Evolutionary conservation across 2,113 vertebrate species (phyloP).

Genomic region (Ciconia stormi): DNA sequence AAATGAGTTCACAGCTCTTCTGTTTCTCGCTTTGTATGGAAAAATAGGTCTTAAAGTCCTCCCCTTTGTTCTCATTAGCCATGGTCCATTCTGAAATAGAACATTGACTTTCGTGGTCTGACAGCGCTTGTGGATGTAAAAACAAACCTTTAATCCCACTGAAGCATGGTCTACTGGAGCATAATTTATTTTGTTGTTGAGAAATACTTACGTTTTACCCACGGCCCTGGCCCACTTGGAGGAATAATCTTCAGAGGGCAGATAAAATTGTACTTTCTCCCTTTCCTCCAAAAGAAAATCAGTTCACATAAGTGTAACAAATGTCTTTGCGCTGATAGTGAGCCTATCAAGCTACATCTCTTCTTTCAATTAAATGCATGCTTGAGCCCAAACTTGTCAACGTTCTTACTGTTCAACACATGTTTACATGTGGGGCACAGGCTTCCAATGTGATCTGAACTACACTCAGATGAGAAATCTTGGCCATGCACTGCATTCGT

Average conservation of each 20-base stretch:
- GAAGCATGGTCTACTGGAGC: not conserved
- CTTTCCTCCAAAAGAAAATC: not conserved
- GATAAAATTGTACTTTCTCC: not conserved
- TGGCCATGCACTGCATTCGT: accelerated
- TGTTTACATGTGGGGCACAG: not conserved
- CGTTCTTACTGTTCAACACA: accelerated
- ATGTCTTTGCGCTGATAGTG: not conserved
- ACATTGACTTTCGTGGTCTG: not conserved
- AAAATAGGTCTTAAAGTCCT: constrained; percentile 41
- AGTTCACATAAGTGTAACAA: not conserved
- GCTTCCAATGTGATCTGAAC: not conserved
- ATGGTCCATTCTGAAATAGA: not conserved
- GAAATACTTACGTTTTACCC: not conserved
- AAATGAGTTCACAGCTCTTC: constrained; percentile 53
- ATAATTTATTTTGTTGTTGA: not conserved
- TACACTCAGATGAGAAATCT: not conserved
- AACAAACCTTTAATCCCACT: not conserved
- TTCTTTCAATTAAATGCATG: not conserved
- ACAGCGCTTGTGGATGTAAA: not conserved
- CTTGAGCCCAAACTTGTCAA: not conserved
- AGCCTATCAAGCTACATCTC: not conserved
- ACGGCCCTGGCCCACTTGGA: not conserved
- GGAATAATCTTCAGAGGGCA: not conserved
- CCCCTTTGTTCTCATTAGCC: not conserved
- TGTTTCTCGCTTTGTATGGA: not conserved